Evolutionary conservation across 2,888 invertebrate species (phyloP).

Genomic region (Itoplectis maculator): DNA sequence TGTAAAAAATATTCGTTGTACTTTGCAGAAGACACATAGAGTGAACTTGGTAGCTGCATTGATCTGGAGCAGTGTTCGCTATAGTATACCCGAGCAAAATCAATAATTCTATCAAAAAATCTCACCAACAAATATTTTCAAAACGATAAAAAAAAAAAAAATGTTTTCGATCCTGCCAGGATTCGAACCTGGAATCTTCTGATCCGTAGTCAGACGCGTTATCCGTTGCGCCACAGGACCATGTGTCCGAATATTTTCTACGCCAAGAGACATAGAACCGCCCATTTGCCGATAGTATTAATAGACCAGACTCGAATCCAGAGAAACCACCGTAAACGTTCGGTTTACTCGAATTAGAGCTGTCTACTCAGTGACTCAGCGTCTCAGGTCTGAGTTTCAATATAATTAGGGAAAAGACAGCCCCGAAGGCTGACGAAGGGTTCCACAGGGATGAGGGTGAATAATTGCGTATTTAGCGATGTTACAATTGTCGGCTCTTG

Average conservation of each 20-base stretch:
- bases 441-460: constrained; percentile 59
- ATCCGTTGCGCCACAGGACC: constrained; percentile 84
- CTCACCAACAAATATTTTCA: background rate
- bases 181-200: constrained; percentile 87
- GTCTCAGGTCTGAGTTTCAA: constrained; percentile 56
- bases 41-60: background rate
- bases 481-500: constrained; percentile 64
- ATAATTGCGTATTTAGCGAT: constrained; percentile 75
- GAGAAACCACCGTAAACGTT: background rate
- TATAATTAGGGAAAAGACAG: constrained; percentile 61
- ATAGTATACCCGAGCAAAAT: background rate
- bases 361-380: background rate
- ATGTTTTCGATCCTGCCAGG: constrained; percentile 79
- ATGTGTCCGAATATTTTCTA: background rate
- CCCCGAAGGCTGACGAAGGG: background rate
- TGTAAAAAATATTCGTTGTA: background rate
- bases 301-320: too few species aligned
- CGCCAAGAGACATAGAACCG: background rate
- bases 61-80: background rate
- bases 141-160: constrained; percentile 68
- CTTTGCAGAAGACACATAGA: background rate
- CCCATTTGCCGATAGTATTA: background rate
- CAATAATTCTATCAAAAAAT: background rate
- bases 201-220: constrained; percentile 91
- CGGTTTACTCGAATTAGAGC: background rate